A percentile compares a stretch with the other conserved stretches of the same genome.
These are phyloP conservation scores for Mus musculus DNA, from an alignment of 2,113 vertebrate species.

Conservation along the genomic window GRCm39 chr4:150116001-150116500, in stretches of 20 bases:
- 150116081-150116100: not conserved
- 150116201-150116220: not conserved
- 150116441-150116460: not conserved
- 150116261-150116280: not conserved
- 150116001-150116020: not conserved
- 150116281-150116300: not conserved
- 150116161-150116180: not conserved
- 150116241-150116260: not conserved
- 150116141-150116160: not conserved
- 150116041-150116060: not conserved
- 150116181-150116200: not conserved
- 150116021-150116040: not conserved
- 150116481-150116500: not conserved
- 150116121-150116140: not conserved
- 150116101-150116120: not conserved
- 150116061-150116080: conserved; percentile 3
- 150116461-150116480: not conserved
- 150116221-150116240: accelerated
- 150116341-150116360: not conserved
- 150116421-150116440: not conserved
- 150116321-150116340: accelerated
- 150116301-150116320: no score
- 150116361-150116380: not conserved
- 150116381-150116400: not conserved
- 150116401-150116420: not conserved